Evolutionary conservation across 2,113 vertebrate genomes (phyloP), one percentile per base, ranked within the genome.

Genomic region (Ochotona curzoniae): DNA sequence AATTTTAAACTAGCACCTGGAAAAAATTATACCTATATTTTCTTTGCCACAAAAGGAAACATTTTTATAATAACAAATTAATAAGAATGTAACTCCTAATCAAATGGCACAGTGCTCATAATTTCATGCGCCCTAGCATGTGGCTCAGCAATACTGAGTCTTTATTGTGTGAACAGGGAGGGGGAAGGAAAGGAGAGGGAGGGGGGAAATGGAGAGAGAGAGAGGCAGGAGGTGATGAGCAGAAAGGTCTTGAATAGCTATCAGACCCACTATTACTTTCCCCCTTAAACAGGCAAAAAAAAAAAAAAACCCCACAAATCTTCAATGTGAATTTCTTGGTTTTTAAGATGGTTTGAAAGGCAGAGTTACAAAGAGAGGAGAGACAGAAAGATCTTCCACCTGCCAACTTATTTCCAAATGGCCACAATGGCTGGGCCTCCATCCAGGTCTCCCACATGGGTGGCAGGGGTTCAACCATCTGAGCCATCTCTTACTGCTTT

Each of bases 161-260:
- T 83, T 54, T 51, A 21, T 25, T 47, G 49, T 69, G 0, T 25
- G 23, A 14, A 11, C 14, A 8, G 1, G 17, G 14, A 15, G 7
- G 26, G 2, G 1, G 0, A 4, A 8, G 0, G 12, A 10, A 8
- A n/a, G 8, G 67, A 1, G 32, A 20, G 2, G 11, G n/a, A n/a
- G n/a, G 38, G 28, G 28, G 23, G 38, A 6, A 44, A 44, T 44
- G 11, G 4, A 8, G 18, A 9, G n/a, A n/a, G n/a, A n/a, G 21
- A 2, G 38, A 64, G 66, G 38, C 73, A 88, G 28, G 28, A 15
- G n/a, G 1, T 63, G 15, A 35, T 32, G 49, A 63, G 49, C 32
- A 71, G 86, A 78, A 90, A 76, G 69, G 44, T 15, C 20, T 61
- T 23, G 10, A 69, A 17, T 20, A 57, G 71, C 15, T 44, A 74